A percentile compares a stretch with the other conserved stretches of the same genome.
Evolutionary conservation across 2,888 invertebrate species (phyloP).

Genomic region (Orchestes rusci): DNA sequence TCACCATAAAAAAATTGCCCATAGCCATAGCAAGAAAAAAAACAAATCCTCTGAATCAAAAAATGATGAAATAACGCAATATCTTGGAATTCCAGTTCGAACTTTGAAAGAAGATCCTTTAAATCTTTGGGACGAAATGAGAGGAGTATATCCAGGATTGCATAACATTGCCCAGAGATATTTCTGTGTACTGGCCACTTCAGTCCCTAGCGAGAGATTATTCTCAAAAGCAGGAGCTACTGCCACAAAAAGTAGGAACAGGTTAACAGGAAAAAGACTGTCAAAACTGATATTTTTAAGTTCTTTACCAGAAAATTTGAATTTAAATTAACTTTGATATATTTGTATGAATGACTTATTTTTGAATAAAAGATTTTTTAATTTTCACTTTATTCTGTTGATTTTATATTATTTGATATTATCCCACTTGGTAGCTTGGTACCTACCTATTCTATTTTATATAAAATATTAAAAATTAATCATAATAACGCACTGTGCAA

Average conservation of each 20-base stretch:
- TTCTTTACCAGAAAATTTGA: neutral
- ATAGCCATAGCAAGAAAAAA: no score
- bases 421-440: no score
- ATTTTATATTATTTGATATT: no score
- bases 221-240: neutral
- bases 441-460: no score
- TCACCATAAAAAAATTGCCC: conserved; percentile 13
- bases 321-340: neutral
- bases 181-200: conserved; percentile 10
- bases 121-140: conserved; percentile 12
- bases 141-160: conserved; percentile 9
- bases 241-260: neutral
- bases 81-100: neutral
- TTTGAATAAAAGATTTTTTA: no score
- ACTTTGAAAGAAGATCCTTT: neutral
- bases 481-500: no score
- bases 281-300: neutral
- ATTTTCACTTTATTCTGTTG: no score
- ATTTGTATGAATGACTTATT: no score
- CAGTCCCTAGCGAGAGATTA: conserved; percentile 10
- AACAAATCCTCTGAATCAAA: no score
- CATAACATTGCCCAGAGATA: conserved; percentile 8
- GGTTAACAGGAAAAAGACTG: neutral
- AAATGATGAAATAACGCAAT: neutral
- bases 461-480: no score